Conservation (phyloP, 2,113 vertebrate species). For the Clupea harengus region DNA sequence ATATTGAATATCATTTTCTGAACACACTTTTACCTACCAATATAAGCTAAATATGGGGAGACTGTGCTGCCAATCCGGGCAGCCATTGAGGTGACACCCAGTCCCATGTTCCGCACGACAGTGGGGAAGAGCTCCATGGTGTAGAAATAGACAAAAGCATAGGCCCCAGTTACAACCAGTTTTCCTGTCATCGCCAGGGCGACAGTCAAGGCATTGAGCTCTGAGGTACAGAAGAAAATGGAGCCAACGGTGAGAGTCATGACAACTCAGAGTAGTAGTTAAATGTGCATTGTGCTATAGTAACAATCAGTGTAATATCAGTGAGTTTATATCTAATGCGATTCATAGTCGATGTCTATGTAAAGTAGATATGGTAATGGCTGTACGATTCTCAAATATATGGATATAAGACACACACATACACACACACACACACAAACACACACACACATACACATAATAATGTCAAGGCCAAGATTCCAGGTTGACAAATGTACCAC, state of each 20-base stretch:
- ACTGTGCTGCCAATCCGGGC: constrained; percentile 30
- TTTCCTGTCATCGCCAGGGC: constrained; percentile 29
- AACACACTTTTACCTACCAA: constrained; percentile 31
- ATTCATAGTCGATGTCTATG: not conserved
- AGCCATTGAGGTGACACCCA: constrained; percentile 34
- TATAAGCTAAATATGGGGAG: constrained; percentile 39
- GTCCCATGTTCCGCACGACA: constrained; percentile 40
- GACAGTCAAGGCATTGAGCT: not conserved
- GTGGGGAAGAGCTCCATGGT: constrained; percentile 44
- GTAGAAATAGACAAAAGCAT: constrained; percentile 36
- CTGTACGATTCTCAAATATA: no score
- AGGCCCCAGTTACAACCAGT: constrained; percentile 36
- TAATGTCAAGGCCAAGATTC: not conserved
- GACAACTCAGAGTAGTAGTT: not conserved
- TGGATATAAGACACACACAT: no score
- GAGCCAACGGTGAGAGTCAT: not conserved
- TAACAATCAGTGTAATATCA: not conserved
- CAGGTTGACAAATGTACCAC: not conserved
- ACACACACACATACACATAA: no score
- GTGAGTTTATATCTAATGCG: not conserved
- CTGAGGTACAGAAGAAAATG: constrained; percentile 16
- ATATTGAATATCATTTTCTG: not conserved
- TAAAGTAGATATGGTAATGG: not conserved
- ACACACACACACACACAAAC: no score
- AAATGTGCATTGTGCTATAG: not conserved